phyloP scores from a whole-genome alignment of 1,140 invertebrate genomes.

The Chlorops oryzae region DNA sequence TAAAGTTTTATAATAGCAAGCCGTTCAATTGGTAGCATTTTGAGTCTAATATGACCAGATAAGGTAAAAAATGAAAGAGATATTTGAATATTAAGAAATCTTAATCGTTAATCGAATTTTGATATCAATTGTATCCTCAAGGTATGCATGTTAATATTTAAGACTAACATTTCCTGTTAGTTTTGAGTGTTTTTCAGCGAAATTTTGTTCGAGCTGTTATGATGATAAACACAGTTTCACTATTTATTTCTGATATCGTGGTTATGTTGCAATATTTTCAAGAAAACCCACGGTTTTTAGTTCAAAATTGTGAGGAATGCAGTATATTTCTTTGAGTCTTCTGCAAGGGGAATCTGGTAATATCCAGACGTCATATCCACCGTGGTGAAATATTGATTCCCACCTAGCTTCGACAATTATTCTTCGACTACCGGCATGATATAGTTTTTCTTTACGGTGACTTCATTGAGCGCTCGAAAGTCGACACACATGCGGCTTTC shows the following conservation, averaged over 20 bases:
- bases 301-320: conserved; percentile 29
- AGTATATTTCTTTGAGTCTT: conserved; percentile 8
- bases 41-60: no score
- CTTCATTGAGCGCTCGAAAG: conserved; percentile 4
- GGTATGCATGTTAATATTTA: no score
- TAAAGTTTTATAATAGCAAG: no score
- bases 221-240: no score
- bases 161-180: conserved; percentile 29
- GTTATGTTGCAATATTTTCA: conserved; percentile 42
- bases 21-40: no score
- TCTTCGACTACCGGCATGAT: conserved; percentile 5
- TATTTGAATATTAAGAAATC: no score
- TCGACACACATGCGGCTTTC: conserved; percentile 10
- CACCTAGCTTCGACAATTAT: not conserved
- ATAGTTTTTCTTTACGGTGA: not conserved
- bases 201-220: no score
- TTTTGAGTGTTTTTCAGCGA: not conserved
- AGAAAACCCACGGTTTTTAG: conserved; percentile 40
- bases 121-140: no score
- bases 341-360: conserved; percentile 4
- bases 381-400: conserved; percentile 1
- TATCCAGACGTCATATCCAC: conserved; percentile 5
- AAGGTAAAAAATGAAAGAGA: no score
- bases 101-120: no score
- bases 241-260: conserved; percentile 6